phyloP scores from a whole-genome alignment of 2,888 invertebrate species.

The Pyrgus malvae region DNA sequence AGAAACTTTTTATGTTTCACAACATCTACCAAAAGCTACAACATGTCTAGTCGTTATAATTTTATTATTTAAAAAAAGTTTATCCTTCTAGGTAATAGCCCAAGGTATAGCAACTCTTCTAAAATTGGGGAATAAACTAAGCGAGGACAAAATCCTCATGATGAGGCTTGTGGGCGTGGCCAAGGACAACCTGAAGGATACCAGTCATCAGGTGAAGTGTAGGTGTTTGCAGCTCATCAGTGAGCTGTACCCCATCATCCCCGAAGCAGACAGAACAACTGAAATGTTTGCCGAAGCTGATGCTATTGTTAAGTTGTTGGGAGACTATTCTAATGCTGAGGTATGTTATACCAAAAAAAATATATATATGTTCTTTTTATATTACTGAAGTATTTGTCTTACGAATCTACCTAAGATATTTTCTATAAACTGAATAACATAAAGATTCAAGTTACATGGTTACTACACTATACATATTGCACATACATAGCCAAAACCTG shows the following conservation, averaged over 20 bases:
- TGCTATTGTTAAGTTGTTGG: conserved; percentile 87
- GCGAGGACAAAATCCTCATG: conserved; percentile 82
- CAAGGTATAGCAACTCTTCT: conserved; percentile 88
- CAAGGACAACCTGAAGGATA: conserved; percentile 86
- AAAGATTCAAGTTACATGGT: too few relatives aligned
- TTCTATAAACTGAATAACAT: too few relatives aligned
- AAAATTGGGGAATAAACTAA: conserved; percentile 85
- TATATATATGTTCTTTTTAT: too few relatives aligned
- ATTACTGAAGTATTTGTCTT: too few relatives aligned
- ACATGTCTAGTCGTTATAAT: too few relatives aligned
- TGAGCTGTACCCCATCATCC: conserved; percentile 83
- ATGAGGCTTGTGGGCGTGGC: conserved; percentile 84
- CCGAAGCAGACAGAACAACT: conserved; percentile 65
- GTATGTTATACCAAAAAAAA: conserved; percentile 48
- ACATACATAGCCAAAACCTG: too few relatives aligned
- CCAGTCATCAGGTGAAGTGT: conserved; percentile 90
- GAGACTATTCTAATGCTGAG: conserved; percentile 91
- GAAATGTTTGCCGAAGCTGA: conserved; percentile 82
- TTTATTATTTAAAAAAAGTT: too few relatives aligned
- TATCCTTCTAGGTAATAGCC: conserved; percentile 80
- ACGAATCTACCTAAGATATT: too few relatives aligned
- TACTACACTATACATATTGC: too few relatives aligned
- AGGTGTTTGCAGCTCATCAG: conserved; percentile 91
- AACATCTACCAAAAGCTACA: too few relatives aligned
- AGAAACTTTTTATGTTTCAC: too few relatives aligned